phyloP scores from a whole-genome alignment of 23 tunicate species.

The Ciona savignyi region DNA sequence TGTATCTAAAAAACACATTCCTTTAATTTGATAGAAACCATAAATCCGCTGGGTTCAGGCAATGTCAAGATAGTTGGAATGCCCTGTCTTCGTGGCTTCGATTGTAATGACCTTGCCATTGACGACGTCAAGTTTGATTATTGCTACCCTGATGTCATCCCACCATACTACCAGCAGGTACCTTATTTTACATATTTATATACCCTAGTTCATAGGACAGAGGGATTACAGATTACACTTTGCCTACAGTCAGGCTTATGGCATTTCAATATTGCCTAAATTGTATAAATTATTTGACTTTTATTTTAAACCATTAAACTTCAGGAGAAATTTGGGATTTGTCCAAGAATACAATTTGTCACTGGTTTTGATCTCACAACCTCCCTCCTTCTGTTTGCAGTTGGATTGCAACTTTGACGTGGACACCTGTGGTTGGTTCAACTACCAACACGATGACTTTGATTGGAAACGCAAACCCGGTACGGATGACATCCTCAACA shows the following conservation, averaged over 20 bases:
- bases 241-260: too few relatives aligned
- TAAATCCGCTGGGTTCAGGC: too few relatives aligned
- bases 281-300: too few relatives aligned
- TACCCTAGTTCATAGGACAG: too few relatives aligned
- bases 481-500: slow-evolving; percentile 15
- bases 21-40: too few relatives aligned
- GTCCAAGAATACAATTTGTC: neutral
- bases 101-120: slow-evolving; percentile 80
- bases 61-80: slow-evolving; percentile 43
- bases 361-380: too few relatives aligned
- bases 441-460: slow-evolving; percentile 75
- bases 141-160: slow-evolving; percentile 46
- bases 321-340: neutral
- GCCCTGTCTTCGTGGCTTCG: slow-evolving; percentile 73
- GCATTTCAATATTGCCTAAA: too few relatives aligned
- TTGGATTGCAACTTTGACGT: slow-evolving; percentile 81
- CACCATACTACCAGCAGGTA: slow-evolving; percentile 62
- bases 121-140: slow-evolving; percentile 63
- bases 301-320: too few relatives aligned
- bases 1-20: too few relatives aligned
- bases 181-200: too few relatives aligned
- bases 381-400: too few relatives aligned
- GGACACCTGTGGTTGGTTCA: slow-evolving; percentile 83
- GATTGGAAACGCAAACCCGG: slow-evolving; percentile 72
- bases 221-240: too few relatives aligned